Percentiles rank a stretch among this genome's conserved stretches.
Evolutionary conservation across 2,888 invertebrate species (phyloP).

Genomic region (Fragum sueziense): DNA sequence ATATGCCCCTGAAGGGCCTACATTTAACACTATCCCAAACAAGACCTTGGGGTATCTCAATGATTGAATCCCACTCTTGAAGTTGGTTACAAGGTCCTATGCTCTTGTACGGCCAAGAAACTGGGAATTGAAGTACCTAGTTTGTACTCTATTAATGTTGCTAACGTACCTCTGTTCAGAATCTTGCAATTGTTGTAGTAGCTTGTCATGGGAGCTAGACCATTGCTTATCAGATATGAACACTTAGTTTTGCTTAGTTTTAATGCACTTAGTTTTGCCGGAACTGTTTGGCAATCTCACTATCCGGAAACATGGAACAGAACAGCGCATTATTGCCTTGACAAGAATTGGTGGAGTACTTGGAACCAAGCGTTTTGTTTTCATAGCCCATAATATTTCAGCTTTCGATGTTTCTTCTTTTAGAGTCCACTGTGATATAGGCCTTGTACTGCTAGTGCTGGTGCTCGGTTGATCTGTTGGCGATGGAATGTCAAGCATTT

Average conservation of each 20-base stretch:
- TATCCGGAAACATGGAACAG: conserved; percentile 24
- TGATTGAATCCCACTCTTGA: no score
- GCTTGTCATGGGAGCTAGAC: no score
- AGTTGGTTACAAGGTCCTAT: no score
- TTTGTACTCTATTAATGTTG: no score
- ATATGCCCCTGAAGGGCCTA: no score
- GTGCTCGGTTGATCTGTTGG: neutral
- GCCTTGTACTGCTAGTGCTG: conserved; percentile 1
- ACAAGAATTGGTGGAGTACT: conserved; percentile 19
- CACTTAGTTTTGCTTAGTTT: conserved; percentile 29
- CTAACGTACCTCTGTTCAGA: no score
- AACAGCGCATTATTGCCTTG: conserved; percentile 24
- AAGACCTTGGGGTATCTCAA: no score
- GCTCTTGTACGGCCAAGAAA: no score
- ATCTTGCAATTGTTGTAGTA: no score
- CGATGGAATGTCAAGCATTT: conserved; percentile 18
- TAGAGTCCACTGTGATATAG: conserved; percentile 14
- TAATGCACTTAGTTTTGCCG: no score
- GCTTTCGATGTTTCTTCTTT: conserved; percentile 29
- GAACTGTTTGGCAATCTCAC: conserved; percentile 26
- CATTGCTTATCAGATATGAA: conserved; percentile 21
- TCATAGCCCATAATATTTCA: conserved; percentile 29
- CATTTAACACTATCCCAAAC: no score
- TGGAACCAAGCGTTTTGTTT: conserved; percentile 22
- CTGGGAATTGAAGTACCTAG: no score